phyloP scores from a whole-genome alignment of 2,797 vertebrate species.

The Sebastes goodei region DNA sequence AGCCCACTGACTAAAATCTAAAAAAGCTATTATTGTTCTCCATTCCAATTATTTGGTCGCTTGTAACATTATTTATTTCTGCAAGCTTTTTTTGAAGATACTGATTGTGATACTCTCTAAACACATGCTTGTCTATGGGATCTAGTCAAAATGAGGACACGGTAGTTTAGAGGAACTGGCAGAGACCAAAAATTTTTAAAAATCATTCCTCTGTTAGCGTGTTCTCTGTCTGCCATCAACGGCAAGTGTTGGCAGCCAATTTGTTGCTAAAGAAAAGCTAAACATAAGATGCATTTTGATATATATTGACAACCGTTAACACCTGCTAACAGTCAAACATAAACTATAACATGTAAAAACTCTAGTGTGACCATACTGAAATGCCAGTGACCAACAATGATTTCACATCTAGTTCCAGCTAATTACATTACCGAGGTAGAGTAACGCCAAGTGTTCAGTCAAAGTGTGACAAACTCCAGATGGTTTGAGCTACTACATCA shows the following conservation, averaged over 20 bases:
- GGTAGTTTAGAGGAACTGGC: background rate
- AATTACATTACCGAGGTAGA: background rate
- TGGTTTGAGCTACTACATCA: constrained; percentile 34
- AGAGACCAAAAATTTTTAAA: background rate
- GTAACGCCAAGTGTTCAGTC: background rate
- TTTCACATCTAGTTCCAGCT: background rate
- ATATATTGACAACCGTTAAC: background rate
- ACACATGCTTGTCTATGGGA: background rate
- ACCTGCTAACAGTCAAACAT: background rate
- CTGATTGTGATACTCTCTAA: background rate
- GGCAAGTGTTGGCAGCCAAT: background rate
- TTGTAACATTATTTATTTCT: too few species aligned
- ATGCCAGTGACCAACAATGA: background rate
- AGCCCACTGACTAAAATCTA: background rate
- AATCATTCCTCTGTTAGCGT: background rate
- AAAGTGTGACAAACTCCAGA: constrained; percentile 34
- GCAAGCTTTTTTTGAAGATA: too few species aligned
- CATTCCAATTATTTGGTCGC: background rate
- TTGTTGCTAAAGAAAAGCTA: background rate
- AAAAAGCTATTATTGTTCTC: background rate
- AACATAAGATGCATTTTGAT: background rate
- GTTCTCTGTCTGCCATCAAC: background rate
- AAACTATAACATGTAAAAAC: background rate
- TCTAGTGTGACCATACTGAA: background rate
- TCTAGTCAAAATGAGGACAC: background rate